Evolutionary conservation across 2,113 vertebrate genomes (phyloP).

Genomic region (Isichthys henryi): DNA sequence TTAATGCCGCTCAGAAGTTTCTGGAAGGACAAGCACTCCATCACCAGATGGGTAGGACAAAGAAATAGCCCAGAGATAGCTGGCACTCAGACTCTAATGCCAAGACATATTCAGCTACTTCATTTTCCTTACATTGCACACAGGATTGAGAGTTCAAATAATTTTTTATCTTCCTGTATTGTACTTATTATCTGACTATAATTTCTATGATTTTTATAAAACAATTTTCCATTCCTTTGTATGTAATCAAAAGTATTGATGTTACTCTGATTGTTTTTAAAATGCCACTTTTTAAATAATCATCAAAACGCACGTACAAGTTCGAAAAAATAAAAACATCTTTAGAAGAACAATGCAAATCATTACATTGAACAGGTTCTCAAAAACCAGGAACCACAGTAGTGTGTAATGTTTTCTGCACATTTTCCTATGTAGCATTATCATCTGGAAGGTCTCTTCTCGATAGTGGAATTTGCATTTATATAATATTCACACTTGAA

Average conservation of each 20-base stretch:
- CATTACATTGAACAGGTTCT: not conserved
- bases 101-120: not conserved
- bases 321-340: not conserved
- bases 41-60: not conserved
- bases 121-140: not conserved
- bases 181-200: not conserved
- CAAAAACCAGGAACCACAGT: not conserved
- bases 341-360: not conserved
- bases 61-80: not conserved
- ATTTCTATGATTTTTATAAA: not conserved
- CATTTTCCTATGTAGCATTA: not conserved
- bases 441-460: not conserved
- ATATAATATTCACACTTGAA: not conserved
- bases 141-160: not conserved
- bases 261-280: not conserved
- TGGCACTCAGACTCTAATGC: not conserved
- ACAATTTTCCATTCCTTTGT: not conserved
- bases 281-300: not conserved
- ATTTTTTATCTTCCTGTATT: not conserved
- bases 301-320: not conserved
- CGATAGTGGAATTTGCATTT: not conserved
- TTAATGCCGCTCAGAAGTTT: conserved; percentile 8
- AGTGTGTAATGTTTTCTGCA: not conserved
- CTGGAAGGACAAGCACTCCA: not conserved
- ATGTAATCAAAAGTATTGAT: not conserved